Conservation (phyloP, 2,888 invertebrate genomes). For the Patella caerulea region DNA sequence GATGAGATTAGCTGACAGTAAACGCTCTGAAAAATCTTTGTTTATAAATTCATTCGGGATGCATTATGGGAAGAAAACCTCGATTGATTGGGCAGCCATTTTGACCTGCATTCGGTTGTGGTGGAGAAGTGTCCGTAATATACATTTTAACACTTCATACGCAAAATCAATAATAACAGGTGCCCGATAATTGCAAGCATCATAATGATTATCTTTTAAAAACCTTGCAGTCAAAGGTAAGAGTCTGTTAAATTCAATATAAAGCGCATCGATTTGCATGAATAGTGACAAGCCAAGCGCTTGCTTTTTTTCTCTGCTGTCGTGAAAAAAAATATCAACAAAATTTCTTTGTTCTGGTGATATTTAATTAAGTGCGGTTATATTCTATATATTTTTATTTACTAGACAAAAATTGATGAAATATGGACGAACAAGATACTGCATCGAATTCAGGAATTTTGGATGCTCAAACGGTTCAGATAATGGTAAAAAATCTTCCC, state of each 20-base stretch:
- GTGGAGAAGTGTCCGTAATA: slow-evolving; percentile 21
- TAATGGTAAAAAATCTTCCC: slow-evolving; percentile 6
- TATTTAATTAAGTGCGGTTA: background rate
- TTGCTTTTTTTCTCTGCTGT: too few species aligned
- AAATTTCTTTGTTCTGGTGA: background rate
- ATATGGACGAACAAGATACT: background rate
- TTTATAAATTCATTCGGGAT: too few species aligned
- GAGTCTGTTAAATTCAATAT: too few species aligned
- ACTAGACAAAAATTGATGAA: background rate
- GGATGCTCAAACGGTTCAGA: slow-evolving; percentile 1
- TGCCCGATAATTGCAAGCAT: too few species aligned
- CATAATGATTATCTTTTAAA: too few species aligned
- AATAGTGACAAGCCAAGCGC: too few species aligned
- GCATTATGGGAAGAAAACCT: too few species aligned
- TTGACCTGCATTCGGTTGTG: slow-evolving; percentile 39
- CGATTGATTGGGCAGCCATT: slow-evolving; percentile 23
- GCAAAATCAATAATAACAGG: too few species aligned
- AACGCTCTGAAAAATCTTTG: too few species aligned
- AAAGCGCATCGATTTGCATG: too few species aligned
- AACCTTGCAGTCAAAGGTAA: too few species aligned
- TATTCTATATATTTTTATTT: background rate
- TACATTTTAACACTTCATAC: background rate
- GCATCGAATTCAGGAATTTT: slow-evolving; percentile 4
- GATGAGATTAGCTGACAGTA: too few species aligned
- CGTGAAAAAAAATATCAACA: background rate